Evolutionary conservation across 2,888 invertebrate species (phyloP).

Genomic region (Zootermopsis nevadensis): DNA sequence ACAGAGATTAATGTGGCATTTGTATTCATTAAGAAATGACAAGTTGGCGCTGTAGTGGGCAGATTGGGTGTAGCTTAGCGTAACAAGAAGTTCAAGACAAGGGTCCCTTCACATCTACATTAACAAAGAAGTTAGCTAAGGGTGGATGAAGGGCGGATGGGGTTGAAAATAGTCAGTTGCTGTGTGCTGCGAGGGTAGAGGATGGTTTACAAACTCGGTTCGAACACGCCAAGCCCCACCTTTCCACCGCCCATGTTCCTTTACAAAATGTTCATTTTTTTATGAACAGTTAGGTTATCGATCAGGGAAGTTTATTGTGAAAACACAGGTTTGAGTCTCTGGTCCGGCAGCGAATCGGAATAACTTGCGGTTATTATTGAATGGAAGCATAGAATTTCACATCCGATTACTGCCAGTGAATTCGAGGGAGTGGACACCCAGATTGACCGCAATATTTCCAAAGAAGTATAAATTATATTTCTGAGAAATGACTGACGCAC

Average conservation of each 20-base stretch:
- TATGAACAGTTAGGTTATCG: no score
- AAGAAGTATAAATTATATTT: no score
- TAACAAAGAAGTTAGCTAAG: not conserved
- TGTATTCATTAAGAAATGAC: conserved; percentile 32
- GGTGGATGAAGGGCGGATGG: not conserved
- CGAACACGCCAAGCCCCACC: not conserved
- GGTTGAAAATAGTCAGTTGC: not conserved
- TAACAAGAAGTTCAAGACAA: conserved; percentile 10
- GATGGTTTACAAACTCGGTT: not conserved
- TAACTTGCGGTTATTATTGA: no score
- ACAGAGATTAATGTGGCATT: conserved; percentile 11
- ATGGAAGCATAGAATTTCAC: no score
- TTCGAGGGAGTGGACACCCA: no score
- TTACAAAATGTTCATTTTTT: not conserved
- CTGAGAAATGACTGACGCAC: no score
- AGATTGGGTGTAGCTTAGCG: not conserved
- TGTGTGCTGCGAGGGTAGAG: not conserved
- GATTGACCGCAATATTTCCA: no score
- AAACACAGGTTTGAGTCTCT: no score
- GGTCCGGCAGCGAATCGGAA: no score
- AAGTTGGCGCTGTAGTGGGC: not conserved
- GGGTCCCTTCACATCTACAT: not conserved
- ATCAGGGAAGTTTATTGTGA: no score
- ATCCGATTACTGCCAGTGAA: no score
- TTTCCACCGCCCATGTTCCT: not conserved